Evolutionary conservation across 2,888 invertebrate genomes (phyloP).

Genomic region (Pandemis heparana): DNA sequence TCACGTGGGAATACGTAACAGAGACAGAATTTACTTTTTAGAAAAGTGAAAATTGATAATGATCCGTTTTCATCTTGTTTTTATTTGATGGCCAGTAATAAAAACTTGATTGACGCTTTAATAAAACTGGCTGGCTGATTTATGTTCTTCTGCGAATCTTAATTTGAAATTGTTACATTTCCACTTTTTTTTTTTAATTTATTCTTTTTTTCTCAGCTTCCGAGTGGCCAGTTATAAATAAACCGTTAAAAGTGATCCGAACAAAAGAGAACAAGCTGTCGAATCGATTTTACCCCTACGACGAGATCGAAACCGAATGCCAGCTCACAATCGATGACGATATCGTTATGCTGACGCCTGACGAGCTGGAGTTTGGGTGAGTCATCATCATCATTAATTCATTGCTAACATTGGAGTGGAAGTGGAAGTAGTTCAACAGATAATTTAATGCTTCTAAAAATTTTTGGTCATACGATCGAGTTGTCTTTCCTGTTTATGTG

Average conservation of each 20-base stretch:
- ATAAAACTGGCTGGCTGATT: no score
- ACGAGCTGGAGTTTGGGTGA: conserved; percentile 98
- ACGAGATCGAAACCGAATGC: conserved; percentile 98
- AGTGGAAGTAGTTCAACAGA: no score
- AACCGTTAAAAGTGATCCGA: conserved; percentile 95
- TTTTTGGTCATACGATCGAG: no score
- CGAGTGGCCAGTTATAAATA: conserved; percentile 94
- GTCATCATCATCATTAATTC: conserved; percentile 60
- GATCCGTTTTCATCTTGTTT: not conserved
- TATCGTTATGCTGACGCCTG: conserved; percentile 97
- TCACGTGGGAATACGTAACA: not conserved
- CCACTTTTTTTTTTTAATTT: not conserved
- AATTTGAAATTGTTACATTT: no score
- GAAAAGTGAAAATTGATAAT: not conserved
- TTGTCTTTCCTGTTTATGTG: no score
- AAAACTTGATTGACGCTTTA: not conserved
- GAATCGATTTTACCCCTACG: conserved; percentile 98
- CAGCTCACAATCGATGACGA: conserved; percentile 98
- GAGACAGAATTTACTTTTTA: not conserved
- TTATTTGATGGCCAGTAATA: not conserved
- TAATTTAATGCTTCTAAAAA: no score
- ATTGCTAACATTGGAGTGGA: no score
- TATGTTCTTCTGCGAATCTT: no score
- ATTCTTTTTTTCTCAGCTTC: conserved; percentile 85
- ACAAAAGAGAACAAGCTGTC: conserved; percentile 96